Evolutionary conservation across 2,797 vertebrate genomes (phyloP).

Genomic region (Sebastes iracundus): DNA sequence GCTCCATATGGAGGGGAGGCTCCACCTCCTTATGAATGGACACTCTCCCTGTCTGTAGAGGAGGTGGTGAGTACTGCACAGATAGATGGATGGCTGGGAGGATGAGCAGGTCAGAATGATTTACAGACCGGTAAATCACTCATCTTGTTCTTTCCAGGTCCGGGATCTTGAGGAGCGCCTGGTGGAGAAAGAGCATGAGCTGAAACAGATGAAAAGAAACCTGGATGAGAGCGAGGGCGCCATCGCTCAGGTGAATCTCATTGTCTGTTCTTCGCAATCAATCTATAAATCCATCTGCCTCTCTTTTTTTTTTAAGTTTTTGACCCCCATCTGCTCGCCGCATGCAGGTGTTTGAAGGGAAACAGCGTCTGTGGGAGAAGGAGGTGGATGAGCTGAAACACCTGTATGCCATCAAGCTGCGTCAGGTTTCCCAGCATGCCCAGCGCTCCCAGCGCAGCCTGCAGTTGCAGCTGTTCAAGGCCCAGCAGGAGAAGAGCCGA

Average conservation of each 20-base stretch:
- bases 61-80: conserved; percentile 80
- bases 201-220: conserved; percentile 92
- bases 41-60: conserved; percentile 90
- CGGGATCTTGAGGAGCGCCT: conserved; percentile 91
- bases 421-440: conserved; percentile 94
- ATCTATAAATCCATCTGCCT: not conserved
- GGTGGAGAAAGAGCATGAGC: conserved; percentile 90
- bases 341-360: conserved; percentile 92
- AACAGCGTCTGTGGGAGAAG: conserved; percentile 95
- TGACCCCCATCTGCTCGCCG: conserved; percentile 9
- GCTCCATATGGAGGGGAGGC: conserved; percentile 87
- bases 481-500: conserved; percentile 92
- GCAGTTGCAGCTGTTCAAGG: conserved; percentile 94
- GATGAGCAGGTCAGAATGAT: not conserved
- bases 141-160: conserved; percentile 59
- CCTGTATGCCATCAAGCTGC: conserved; percentile 91
- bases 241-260: conserved; percentile 89
- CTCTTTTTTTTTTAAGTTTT: conserved; percentile 8
- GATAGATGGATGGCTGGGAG: not conserved
- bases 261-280: not conserved
- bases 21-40: conserved; percentile 91
- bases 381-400: conserved; percentile 94
- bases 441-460: conserved; percentile 91
- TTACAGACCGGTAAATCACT: not conserved
- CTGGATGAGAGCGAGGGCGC: conserved; percentile 90